Evolutionary conservation across 2,113 vertebrate genomes (phyloP).

Genomic region (Rattus rattus): DNA sequence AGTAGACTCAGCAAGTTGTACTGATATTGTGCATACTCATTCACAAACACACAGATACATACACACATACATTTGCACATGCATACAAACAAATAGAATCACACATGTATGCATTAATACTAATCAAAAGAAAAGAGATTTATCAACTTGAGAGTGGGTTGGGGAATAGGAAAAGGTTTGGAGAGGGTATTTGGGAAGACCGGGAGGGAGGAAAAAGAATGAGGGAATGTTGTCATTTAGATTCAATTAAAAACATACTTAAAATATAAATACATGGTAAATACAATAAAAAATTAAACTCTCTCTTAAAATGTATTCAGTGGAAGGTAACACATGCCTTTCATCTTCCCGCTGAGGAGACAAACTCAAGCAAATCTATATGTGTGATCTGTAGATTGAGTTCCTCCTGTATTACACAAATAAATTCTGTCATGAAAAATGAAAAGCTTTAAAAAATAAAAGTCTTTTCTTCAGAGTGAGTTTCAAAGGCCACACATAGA

Average conservation of each 20-base stretch:
- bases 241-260: background rate
- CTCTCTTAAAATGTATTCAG: background rate
- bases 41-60: background rate
- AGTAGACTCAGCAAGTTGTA: background rate
- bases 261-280: background rate
- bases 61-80: background rate
- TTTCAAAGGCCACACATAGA: background rate
- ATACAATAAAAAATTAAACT: background rate
- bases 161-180: background rate
- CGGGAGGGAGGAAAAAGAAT: background rate
- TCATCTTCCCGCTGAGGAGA: background rate
- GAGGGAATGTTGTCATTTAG: too few species aligned
- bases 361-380: background rate
- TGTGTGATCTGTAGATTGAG: background rate
- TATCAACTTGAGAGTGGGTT: background rate
- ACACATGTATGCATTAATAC: background rate
- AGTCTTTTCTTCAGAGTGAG: background rate
- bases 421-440: background rate
- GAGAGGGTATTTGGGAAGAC: background rate
- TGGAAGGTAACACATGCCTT: background rate
- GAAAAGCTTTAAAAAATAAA: background rate
- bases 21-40: background rate
- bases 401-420: background rate
- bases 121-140: background rate
- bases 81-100: background rate